Evolutionary conservation across 2,797 vertebrate genomes (phyloP), one percentile per base, ranked within the genome.

Genomic region (Platalea minor): DNA sequence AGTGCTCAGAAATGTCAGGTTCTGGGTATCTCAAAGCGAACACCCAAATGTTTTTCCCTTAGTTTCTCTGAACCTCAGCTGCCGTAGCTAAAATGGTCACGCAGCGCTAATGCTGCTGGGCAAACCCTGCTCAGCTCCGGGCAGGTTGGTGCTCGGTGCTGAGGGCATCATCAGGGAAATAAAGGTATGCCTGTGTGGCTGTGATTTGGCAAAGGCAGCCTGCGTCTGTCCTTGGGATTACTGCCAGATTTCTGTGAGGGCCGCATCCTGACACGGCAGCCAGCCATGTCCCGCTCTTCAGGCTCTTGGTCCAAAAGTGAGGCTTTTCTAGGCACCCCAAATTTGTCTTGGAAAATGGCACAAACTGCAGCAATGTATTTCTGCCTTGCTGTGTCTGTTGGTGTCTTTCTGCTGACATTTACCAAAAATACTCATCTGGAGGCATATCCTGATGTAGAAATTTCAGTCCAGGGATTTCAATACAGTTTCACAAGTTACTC

Each of bases 401-500:
- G 31, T 84, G 69, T 64, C 53, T 64, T 88, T 78, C 86, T 35
- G 46, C 43, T 80, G 93, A 46, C 51, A 74, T 91, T 88, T 84
- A 84, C 65, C 23, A 51, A 73, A 76, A 92, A 59, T 76, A 82
- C 4, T 76, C 17, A 25, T 79, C 77, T 93, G 83, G 80, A 86
- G 61, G 73, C 79, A 83, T 16, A 64, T 65, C 35, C 48, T 79
- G 67, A 23, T 21, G 13, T 26, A 72, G 12, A 75, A 39, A 68
- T 79, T 88, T 77, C 57, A 64, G 35, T 41, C 46, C 46, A 61
- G 43, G 65, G n/a, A 46, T 85, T 92, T 91, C 59, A 73, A 2
- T 54, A 63, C 28, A 11, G 17, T 89, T 85, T 80, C 25, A 31
- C 21, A 60, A 67, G 56, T 41, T 69, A 4, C 41, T 24, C 17